Evolutionary conservation across 2,113 vertebrate genomes (phyloP).

Genomic region (human): DNA sequence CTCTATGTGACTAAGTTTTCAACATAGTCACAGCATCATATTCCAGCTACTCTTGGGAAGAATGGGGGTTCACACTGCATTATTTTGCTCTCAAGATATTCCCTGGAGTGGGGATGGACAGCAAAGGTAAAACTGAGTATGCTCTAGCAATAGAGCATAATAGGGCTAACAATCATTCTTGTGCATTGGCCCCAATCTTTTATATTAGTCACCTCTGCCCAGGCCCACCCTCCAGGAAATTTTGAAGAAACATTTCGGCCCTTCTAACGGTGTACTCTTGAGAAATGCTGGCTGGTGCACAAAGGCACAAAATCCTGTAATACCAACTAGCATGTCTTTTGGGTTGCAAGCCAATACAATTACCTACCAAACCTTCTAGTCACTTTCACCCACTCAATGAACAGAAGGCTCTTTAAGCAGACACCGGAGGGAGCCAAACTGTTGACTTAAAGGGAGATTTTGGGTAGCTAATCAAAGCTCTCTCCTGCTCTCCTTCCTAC

Average conservation of each 20-base stretch:
- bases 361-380: neutral
- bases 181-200: neutral
- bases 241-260: neutral
- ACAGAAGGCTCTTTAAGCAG: constrained; percentile 51
- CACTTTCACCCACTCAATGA: constrained; percentile 25
- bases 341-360: neutral
- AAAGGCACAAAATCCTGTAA: neutral
- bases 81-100: neutral
- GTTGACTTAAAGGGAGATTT: constrained; percentile 21
- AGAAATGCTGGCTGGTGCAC: neutral
- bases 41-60: neutral
- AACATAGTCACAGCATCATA: neutral
- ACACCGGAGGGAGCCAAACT: constrained; percentile 40
- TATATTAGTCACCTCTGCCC: neutral
- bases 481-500: neutral
- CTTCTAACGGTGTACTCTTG: neutral
- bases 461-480: neutral
- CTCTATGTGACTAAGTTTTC: neutral
- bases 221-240: neutral
- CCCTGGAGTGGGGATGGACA: neutral
- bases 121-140: neutral
- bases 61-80: neutral
- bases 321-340: neutral
- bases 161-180: neutral
- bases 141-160: neutral